Base-by-base conservation (phyloP, 2,888 invertebrate species). In the Drosophila neonasuta region DNA sequence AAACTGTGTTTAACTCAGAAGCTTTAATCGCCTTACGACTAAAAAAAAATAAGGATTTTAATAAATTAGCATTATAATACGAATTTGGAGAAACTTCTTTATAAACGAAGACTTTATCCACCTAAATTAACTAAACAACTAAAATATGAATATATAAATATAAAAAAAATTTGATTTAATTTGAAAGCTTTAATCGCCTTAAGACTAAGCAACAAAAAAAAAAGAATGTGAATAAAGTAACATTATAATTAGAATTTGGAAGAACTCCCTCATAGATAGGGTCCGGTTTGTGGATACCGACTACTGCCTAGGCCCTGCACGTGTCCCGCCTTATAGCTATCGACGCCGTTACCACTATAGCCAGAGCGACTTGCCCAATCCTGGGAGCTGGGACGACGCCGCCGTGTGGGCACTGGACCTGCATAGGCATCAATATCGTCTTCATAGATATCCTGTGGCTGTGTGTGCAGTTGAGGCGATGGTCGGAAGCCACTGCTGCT, bases 251-350 rank as follows among this genome's bases (percentile, higher is more conserved):
- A 50, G 15, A 6, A n/a, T n/a, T 20, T 36, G 15, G 11, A 17
- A 1, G 4, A 11, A 20, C 39, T 10, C 45, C 52, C 39, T 56
- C 77, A 81, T 17, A 74, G 46, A 42, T 83, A 85, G 41, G 88
- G 86, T 13, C 78, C 69, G 30, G 76, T 65, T 66, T 89, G 86
- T 32, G 73, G 75, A 61, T 88, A 89, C 9, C 84, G 86, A 15
- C 74, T 72, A 57, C 79, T 79, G 9, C 71, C 80, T 9, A 86
- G 54, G 11, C 88, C 88, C 32, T 88, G 89, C 0, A 86, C 87
- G 61, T 90, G 89, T 0, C 78, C 87, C 2, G 85, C 87, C 39
- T 81, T 88, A 62, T 90, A 90, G 62, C 88, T 90, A 61, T 90
- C 90, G 52, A 81, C 69, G n/a, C 84, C 89, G 10, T 87, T 88